Conservation (phyloP, 2,888 invertebrate genomes). For the Stegana nigrithorax region DNA sequence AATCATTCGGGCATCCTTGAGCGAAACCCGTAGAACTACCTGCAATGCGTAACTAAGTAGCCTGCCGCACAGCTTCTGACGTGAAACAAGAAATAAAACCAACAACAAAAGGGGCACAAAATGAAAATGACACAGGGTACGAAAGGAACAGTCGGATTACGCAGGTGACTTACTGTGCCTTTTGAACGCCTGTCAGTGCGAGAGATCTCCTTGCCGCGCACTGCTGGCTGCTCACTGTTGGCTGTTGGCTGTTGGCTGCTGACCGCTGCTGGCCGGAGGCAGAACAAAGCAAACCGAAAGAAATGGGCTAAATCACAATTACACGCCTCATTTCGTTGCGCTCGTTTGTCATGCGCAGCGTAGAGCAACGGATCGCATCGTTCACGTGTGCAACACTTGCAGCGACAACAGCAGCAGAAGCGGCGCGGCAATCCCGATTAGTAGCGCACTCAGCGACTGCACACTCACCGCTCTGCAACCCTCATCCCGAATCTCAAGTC, state of each 20-base stretch:
- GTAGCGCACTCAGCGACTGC: conserved; percentile 4
- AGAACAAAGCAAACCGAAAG: too few species aligned
- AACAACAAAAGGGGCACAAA: too few species aligned
- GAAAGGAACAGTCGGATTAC: neutral
- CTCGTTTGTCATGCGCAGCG: conserved; percentile 39
- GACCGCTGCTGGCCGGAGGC: too few species aligned
- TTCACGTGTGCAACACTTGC: neutral
- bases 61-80: too few species aligned
- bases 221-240: too few species aligned
- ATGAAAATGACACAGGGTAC: too few species aligned
- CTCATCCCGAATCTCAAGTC: neutral
- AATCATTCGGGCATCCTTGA: conserved; percentile 17
- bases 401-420: conserved; percentile 13
- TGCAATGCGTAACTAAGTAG: conserved; percentile 59
- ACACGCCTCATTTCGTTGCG: conserved; percentile 50
- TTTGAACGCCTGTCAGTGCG: neutral
- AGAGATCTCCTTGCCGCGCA: too few species aligned
- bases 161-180: neutral
- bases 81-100: neutral
- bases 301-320: conserved; percentile 57
- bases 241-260: too few species aligned
- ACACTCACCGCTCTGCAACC: neutral
- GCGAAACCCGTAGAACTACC: too few species aligned
- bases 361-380: neutral
- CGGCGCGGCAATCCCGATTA: conserved; percentile 19